Conservation (phyloP, 1,140 invertebrate species). For the Bombus sylvicola region DNA sequence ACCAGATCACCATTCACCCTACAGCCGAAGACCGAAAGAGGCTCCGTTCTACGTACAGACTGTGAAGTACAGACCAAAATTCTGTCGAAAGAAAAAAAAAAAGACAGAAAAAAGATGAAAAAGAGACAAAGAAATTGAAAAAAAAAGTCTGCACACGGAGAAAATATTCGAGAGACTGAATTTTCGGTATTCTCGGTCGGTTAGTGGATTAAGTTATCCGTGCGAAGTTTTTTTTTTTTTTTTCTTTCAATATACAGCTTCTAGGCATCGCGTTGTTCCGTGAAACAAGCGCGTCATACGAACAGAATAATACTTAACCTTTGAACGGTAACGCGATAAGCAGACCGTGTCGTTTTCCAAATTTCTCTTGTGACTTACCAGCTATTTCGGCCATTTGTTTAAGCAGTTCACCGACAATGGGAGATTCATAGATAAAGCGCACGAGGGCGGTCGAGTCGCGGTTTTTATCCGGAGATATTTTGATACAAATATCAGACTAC, state of each 20-base stretch:
- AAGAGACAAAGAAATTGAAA: background rate
- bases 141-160: constrained; percentile 61
- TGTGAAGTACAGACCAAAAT: constrained; percentile 45
- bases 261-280: constrained; percentile 54
- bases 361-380: constrained; percentile 50
- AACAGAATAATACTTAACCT: background rate
- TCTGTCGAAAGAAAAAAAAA: constrained; percentile 7
- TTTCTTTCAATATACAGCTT: constrained; percentile 23
- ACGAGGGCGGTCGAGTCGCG: constrained; percentile 36
- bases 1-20: constrained; percentile 75
- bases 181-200: constrained; percentile 59
- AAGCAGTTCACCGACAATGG: constrained; percentile 40
- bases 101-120: constrained; percentile 5
- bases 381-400: constrained; percentile 50
- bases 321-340: constrained; percentile 21
- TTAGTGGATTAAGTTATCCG: constrained; percentile 49
- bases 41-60: constrained; percentile 66
- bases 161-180: constrained; percentile 56
- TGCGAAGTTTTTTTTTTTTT: constrained; percentile 36
- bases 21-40: constrained; percentile 74
- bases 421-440: constrained; percentile 51
- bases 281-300: constrained; percentile 44
- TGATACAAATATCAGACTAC: background rate
- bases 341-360: constrained; percentile 49
- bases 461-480: background rate